Conservation (phyloP, 2,113 vertebrate species). For the Heterochromis multidens region DNA sequence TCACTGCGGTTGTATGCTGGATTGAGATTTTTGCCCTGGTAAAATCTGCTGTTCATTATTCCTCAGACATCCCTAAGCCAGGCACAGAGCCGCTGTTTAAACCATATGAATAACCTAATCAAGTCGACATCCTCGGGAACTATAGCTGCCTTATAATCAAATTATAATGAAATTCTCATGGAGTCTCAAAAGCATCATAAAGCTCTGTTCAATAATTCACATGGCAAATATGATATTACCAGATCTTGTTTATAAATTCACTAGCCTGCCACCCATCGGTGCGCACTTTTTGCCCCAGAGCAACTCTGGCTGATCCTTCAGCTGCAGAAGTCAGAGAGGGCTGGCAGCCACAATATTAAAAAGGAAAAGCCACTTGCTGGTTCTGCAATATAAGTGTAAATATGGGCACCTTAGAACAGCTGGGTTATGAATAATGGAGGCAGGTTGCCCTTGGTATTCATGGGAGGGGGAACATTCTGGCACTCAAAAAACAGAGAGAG, state of each 20-base stretch:
- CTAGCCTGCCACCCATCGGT: constrained; percentile 54
- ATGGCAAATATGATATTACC: constrained; percentile 72
- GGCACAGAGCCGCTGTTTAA: constrained; percentile 23
- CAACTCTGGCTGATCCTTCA: constrained; percentile 47
- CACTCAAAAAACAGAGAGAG: constrained; percentile 61
- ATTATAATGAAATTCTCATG: constrained; percentile 65
- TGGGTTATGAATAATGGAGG: constrained; percentile 75
- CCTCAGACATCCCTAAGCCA: constrained; percentile 32
- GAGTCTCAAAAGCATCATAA: constrained; percentile 71
- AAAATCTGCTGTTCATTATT: constrained; percentile 50
- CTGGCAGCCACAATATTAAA: constrained; percentile 67
- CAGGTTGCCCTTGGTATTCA: constrained; percentile 72
- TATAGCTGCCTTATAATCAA: constrained; percentile 55
- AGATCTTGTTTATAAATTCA: constrained; percentile 73
- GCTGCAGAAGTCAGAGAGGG: constrained; percentile 48
- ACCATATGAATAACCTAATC: constrained; percentile 61
- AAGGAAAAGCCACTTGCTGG: constrained; percentile 64
- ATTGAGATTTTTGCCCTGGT: constrained; percentile 53
- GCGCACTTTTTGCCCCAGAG: constrained; percentile 60
- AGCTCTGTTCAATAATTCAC: constrained; percentile 79
- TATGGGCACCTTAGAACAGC: constrained; percentile 72
- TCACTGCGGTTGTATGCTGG: constrained; percentile 57
- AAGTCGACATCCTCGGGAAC: constrained; percentile 56
- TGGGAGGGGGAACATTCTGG: constrained; percentile 61
- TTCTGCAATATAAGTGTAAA: constrained; percentile 77